Base-by-base conservation (phyloP, 2,797 vertebrate species). In the Brotula barbata region DNA sequence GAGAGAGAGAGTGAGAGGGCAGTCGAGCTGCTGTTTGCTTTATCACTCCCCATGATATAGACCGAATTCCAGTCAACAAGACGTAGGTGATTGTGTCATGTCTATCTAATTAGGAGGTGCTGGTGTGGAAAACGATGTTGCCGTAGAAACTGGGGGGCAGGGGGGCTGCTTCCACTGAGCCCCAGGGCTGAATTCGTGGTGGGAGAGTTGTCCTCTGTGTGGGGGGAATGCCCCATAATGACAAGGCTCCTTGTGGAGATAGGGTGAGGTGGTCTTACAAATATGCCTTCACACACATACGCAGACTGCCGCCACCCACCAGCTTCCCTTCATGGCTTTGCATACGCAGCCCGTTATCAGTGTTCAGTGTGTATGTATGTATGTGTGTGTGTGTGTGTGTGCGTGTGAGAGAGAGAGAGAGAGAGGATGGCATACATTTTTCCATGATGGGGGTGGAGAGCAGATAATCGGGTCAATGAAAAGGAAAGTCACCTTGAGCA, bases 401-500 rank as follows among this genome's bases (percentile, higher is more conserved):
- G 25, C 4, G 25, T 4, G 25, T 4, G 25, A 28, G 54, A 22
- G 54, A 17, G 48, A 37, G 66, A 39, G 67, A 68, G 55, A 50
- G 58, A 53, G 67, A 53, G 56, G 66, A 77, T 76, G 83, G 79
- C 81, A 85, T 82, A 73, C 71, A 78, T 88, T 79, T 77, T 66
- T 82, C 72, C 73, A 67, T 63, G 45, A 71, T 68, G 44, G 54
- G 64, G 75, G 75, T 7, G 55, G 69, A 56, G 81, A 45, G 58
- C 48, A 83, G 75, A 85, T 86, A 86, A 90, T 85, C 78, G 83
- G 84, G 87, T 90, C 84, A 89, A 68, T 80, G 78, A 74, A 68
- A 78, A 63, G 70, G 81, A 88, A 86, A 88, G 86, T 89, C 88
- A 91, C 88, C 85, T 92, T 91, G 85, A 87, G 77, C 64, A 23